Evolutionary conservation across 2,888 invertebrate species (phyloP).

Genomic region (Onthophagus sagittarius): DNA sequence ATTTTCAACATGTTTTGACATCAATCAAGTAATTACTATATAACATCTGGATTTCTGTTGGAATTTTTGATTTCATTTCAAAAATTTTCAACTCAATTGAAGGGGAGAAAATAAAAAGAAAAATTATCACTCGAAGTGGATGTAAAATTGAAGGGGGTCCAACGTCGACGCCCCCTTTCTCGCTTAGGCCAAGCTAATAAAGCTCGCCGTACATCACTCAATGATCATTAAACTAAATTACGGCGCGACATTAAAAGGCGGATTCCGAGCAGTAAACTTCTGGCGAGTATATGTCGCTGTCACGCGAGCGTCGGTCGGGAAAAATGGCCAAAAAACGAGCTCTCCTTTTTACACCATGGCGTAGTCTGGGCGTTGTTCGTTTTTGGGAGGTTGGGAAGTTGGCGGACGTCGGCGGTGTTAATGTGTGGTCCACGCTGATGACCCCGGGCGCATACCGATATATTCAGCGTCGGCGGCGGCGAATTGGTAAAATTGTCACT

Average conservation of each 20-base stretch:
- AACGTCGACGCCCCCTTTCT: not conserved
- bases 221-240: slow-evolving; percentile 7
- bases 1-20: not conserved
- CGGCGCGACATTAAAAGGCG: slow-evolving; percentile 8
- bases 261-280: slow-evolving; percentile 5
- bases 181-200: not conserved
- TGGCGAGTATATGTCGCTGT: slow-evolving; percentile 6
- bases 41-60: slow-evolving; percentile 29
- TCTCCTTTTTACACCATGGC: not conserved
- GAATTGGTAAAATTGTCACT: slow-evolving; percentile 45
- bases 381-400: not conserved
- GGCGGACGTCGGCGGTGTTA: slow-evolving; percentile 33
- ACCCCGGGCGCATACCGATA: slow-evolving; percentile 40
- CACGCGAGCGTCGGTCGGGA: not conserved
- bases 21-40: not conserved
- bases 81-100: not conserved
- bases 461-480: slow-evolving; percentile 38
- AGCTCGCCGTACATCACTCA: not conserved
- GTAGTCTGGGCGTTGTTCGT: not conserved
- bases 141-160: not conserved
- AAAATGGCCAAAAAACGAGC: slow-evolving; percentile 1
- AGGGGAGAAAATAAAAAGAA: not conserved
- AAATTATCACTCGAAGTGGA: not conserved
- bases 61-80: too few relatives aligned
- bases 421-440: slow-evolving; percentile 46